Percentiles rank a stretch among this genome's conserved stretches.
These are phyloP conservation scores for Drosophila differens DNA, from an alignment of 2,888 invertebrate genomes.

Conservation along the genomic window DNA sequence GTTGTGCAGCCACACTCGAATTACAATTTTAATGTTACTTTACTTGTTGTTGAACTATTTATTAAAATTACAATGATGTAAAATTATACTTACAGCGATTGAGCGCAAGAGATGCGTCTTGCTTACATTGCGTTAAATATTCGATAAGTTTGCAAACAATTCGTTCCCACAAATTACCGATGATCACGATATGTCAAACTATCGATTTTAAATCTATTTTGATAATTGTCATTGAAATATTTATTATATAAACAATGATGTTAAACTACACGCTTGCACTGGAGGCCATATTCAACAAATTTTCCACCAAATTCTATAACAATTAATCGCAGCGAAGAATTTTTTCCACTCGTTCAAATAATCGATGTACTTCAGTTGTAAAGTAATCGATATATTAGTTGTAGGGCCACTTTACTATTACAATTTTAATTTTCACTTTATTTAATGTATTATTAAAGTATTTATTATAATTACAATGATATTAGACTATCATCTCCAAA, in stretches of 20 bases:
- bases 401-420: not conserved
- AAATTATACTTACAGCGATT: conserved; percentile 88
- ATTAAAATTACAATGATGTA: not conserved
- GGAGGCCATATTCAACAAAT: not conserved
- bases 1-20: not conserved
- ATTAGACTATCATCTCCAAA: conserved; percentile 99
- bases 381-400: not conserved
- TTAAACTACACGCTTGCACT: not conserved
- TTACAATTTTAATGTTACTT: not conserved
- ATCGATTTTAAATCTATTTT: conserved; percentile 1
- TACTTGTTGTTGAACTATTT: not conserved
- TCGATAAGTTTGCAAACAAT: conserved; percentile 50
- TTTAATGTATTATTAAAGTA: conserved; percentile 16
- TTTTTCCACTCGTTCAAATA: no score
- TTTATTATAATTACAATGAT: conserved; percentile 40
- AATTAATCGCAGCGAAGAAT: not conserved
- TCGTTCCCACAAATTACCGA: conserved; percentile 48
- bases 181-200: conserved; percentile 11
- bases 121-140: conserved; percentile 86
- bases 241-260: no score
- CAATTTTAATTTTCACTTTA: conserved; percentile 1
- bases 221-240: no score
- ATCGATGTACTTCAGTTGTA: not conserved
- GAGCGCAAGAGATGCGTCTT: conserved; percentile 89
- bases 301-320: not conserved